Evolutionary conservation across 2,113 vertebrate species (phyloP), one percentile per base, ranked within the genome.

Genomic region (Myrmecophaga tridactyla): DNA sequence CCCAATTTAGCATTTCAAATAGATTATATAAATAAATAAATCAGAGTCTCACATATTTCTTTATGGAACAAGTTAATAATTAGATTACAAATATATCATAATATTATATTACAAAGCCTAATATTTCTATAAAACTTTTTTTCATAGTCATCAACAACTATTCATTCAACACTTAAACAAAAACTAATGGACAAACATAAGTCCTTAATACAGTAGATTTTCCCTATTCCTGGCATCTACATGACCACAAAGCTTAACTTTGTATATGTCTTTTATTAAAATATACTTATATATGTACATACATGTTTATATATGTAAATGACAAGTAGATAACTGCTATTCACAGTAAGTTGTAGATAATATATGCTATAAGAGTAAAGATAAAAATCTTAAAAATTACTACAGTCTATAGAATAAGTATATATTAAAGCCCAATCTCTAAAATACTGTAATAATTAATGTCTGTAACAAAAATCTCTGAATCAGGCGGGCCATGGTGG

Each of bases 61-160:
- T 89, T 75, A 87, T 27, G 10, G 31, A 92, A 62, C 4, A 60
- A 95, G 65, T 58, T 94, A 95, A 94, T 20, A 85, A 92, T 56
- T 62, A 14, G 14, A 90, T 39, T 81, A 81, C 6, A 67, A 83
- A 73, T 21, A 73, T 36, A 60, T 69, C 46, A 65, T 12, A 67
- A 36, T 65, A 90, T 31, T 78, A 73, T 1, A 82, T 48, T 76
- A 76, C 4, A 89, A 15, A 63, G 25, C 43, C 18, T 41, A 91
- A 63, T 51, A 63, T 29, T 93, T 87, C 58, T 48, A 89, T 67
- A 81, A 86, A 85, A 82, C 43, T 23, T 62, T 92, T 78, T 80
- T 18, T 88, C 34, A 83, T 20, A 77, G 12, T 65, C 78, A 31
- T 89, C 29, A 72, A 89, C 3, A 48, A 81, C n/a, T 75, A 90